Base-by-base conservation (phyloP, 2,888 invertebrate genomes). In the Mythimna ferrago region DNA sequence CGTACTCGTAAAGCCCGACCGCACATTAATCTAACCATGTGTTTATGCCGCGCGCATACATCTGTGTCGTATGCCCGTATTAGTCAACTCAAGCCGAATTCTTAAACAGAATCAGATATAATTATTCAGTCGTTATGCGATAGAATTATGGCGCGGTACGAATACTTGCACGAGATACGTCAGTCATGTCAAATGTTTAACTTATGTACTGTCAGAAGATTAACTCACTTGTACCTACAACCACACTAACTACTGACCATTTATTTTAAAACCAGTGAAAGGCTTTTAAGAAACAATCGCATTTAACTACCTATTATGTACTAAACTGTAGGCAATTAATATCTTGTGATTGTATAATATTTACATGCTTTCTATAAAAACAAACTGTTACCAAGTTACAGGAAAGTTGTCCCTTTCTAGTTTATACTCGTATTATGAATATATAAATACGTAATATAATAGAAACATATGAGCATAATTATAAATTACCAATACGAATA, bases 81-180 rank as follows among this genome's bases (percentile, higher is more conserved):
- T 85, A 81, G 85, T 84, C 82, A 84, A 83, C 67, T 80, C 76
- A 38, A 71, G 69, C 76, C 83, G 58, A 87, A 87, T 87, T 86
- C 85, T 86, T 83, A 85, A 84, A 85, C 82, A 78, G 77, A 81
- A 83, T 85, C 81, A 86, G 85, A 83, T 85, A 85, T 82, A 86
- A 85, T 85, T 86, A 86, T 85, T 80, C 80, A 71, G 76, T 82
- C 82, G 76, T 79, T 78, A 82, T 73, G 66, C 79, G 83, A 78
- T 76, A 66, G 79, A 82, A 71, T 80, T 86, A 86, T 83, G 86
- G 86, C 61, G 80, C 75, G 78, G 78, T 86, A 76, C 77, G 69
- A 82, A 86, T 86, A 82, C 80, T 83, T 84, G 75, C 57, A 80
- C 84, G 70, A 81, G 65, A 86, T 71, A 84, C 67, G 80, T 83